A percentile compares a stretch with the other conserved stretches of the same genome.
Conservation (phyloP, 2,797 vertebrate species). For the Lithobates pipiens region DNA sequence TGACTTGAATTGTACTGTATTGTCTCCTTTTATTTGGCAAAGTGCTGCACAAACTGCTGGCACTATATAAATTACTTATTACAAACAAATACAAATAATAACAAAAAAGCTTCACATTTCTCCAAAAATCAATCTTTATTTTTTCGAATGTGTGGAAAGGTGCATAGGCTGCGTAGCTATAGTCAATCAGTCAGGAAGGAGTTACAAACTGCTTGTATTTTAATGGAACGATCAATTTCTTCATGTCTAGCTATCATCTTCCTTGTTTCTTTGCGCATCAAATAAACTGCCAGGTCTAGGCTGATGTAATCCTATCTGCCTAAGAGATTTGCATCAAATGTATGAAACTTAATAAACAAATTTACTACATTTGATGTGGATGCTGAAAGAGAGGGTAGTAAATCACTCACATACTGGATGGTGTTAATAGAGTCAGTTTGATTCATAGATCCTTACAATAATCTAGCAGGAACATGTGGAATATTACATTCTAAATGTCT, state of each 20-base stretch:
- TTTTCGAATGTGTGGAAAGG: neutral
- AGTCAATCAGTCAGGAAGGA: slow-evolving; percentile 16
- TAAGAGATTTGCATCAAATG: slow-evolving; percentile 60
- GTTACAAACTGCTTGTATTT: slow-evolving; percentile 41
- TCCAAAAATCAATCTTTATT: too few species aligned
- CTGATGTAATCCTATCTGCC: slow-evolving; percentile 57
- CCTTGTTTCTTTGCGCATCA: slow-evolving; percentile 48
- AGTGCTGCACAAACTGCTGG: too few species aligned
- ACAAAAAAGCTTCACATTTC: too few species aligned
- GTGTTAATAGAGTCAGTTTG: slow-evolving; percentile 59
- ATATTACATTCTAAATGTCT: slow-evolving; percentile 54
- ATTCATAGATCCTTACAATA: slow-evolving; percentile 53
- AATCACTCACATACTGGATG: slow-evolving; percentile 55
- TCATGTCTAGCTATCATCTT: slow-evolving; percentile 50
- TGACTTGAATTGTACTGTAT: too few species aligned
- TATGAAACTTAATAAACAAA: slow-evolving; percentile 60
- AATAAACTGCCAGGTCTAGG: slow-evolving; percentile 55
- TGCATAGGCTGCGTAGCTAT: neutral
- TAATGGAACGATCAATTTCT: slow-evolving; percentile 51
- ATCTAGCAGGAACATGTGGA: slow-evolving; percentile 39
- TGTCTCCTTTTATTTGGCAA: too few species aligned
- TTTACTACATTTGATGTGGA: slow-evolving; percentile 57
- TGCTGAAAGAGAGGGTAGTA: slow-evolving; percentile 51
- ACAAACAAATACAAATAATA: too few species aligned
- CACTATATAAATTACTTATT: too few species aligned